phyloP scores from a whole-genome alignment of 2,888 invertebrate genomes.

The Eristalis pertinax region DNA sequence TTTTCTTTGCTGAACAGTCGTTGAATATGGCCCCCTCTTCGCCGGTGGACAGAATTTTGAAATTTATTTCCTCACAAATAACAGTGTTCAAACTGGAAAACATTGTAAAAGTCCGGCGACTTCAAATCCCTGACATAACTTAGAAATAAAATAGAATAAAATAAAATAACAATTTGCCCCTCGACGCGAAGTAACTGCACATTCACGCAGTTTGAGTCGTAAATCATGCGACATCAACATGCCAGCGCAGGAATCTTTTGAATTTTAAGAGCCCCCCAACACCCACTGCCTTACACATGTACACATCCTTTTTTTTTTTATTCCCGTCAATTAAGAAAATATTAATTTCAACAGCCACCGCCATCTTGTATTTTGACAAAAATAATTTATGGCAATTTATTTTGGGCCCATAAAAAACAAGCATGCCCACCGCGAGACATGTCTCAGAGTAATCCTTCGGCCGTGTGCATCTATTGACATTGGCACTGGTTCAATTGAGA shows the following conservation, averaged over 20 bases:
- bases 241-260: neutral
- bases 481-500: neutral
- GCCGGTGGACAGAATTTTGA: no score
- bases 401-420: neutral
- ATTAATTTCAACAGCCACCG: conserved; percentile 12
- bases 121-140: no score
- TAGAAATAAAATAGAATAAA: no score
- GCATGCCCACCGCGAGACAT: neutral
- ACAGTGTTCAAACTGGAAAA: no score
- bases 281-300: neutral
- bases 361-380: neutral
- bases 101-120: no score
- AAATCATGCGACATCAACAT: neutral
- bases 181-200: neutral
- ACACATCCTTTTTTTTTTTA: neutral
- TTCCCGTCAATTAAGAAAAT: conserved; percentile 5
- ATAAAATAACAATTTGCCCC: neutral
- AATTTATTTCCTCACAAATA: no score
- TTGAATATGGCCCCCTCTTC: no score
- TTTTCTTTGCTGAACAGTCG: no score
- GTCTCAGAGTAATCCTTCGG: neutral
- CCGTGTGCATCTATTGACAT: conserved; percentile 3
- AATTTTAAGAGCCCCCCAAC: neutral
- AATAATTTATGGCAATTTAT: conserved; percentile 2
- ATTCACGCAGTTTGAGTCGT: neutral